phyloP scores from a whole-genome alignment of 2,797 vertebrate species.

The Acrossocheilus fasciatus region DNA sequence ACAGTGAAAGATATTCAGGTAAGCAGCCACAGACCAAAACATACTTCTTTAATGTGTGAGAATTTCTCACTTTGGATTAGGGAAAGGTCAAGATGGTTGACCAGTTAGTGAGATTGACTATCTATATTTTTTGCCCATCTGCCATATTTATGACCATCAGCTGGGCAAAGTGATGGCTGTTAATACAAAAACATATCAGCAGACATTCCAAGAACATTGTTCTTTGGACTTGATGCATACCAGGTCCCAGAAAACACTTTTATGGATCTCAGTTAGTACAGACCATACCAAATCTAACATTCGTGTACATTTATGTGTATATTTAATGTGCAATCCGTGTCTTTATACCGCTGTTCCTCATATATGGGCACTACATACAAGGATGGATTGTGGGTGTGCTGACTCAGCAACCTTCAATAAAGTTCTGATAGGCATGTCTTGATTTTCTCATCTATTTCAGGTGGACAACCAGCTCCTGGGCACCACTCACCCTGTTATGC shows the following conservation, averaged over 20 bases:
- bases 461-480: conserved; percentile 97
- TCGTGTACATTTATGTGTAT: background rate
- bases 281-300: background rate
- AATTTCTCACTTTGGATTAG: background rate
- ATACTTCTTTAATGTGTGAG: background rate
- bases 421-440: background rate
- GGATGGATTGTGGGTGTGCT: background rate
- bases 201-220: background rate
- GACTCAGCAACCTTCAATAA: background rate
- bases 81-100: background rate
- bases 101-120: background rate
- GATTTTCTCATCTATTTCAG: conserved; percentile 69
- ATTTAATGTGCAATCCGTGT: background rate
- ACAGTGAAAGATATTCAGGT: conserved; percentile 94
- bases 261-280: background rate
- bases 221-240: background rate
- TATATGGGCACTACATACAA: background rate
- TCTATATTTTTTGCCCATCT: background rate
- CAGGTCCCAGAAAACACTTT: background rate
- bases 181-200: background rate
- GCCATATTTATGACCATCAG: background rate
- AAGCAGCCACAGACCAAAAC: conserved; percentile 35
- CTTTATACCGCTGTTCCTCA: background rate
- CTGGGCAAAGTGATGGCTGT: background rate
- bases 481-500: conserved; percentile 91